phyloP scores from a whole-genome alignment of 2,888 invertebrate species.

The Drosophila phalerata region DNA sequence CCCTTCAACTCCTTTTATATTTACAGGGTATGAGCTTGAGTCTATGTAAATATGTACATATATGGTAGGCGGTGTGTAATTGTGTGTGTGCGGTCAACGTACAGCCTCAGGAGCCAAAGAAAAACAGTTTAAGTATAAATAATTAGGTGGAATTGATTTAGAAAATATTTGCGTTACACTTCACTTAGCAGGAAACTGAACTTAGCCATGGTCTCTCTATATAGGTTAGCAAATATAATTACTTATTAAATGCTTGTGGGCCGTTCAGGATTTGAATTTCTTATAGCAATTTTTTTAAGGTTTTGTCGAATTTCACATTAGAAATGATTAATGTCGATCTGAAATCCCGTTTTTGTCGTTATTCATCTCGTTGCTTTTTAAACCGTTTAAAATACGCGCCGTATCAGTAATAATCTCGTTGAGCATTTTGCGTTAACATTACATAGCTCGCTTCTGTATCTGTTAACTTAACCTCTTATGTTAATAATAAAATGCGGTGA shows the following conservation, averaged over 20 bases:
- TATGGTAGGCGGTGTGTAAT: constrained; percentile 3
- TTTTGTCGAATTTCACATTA: too few relatives aligned
- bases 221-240: not conserved
- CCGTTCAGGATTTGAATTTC: not conserved
- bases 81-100: constrained; percentile 56
- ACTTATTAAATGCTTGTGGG: not conserved
- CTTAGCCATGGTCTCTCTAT: not conserved
- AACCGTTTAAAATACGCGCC: too few relatives aligned
- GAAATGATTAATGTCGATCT: too few relatives aligned
- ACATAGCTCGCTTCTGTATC: not conserved
- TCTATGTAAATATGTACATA: not conserved
- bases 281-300: too few relatives aligned
- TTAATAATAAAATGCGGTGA: not conserved
- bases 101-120: constrained; percentile 26
- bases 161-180: constrained; percentile 19
- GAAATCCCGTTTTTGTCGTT: too few relatives aligned
- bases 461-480: not conserved
- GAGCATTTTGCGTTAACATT: not conserved
- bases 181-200: not conserved
- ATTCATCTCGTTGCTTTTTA: too few relatives aligned
- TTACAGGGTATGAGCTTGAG: constrained; percentile 6
- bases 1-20: too few relatives aligned
- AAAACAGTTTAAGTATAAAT: constrained; percentile 12
- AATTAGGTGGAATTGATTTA: constrained; percentile 22
- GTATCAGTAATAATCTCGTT: too few relatives aligned